Base-by-base conservation (phyloP, 1,140 invertebrate species). In the Rhynchophorus ferrugineus region DNA sequence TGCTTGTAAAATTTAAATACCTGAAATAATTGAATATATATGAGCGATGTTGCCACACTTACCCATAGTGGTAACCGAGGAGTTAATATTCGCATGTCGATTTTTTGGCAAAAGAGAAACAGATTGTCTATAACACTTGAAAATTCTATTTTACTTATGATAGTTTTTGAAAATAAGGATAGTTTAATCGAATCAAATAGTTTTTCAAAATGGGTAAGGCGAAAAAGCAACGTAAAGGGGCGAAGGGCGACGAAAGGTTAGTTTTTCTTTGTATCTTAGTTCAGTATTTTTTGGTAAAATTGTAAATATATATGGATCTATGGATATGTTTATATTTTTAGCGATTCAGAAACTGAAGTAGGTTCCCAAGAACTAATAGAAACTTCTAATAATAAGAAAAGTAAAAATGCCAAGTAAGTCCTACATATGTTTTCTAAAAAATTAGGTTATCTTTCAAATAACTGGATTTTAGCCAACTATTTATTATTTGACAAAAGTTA, bases 221-320 rank as follows among this genome's bases (percentile, higher is more conserved):
- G 55, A 84, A 83, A 73, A 83, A 82, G 67, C 77, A 75, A 55
- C 81, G 80, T 65, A 82, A 82, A 68, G 73, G 74, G 61, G 76
- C 71, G 59, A 77, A 77, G 58, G 77, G 76, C 38, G 78, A 81
- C 35, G 79, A 83, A 56, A 74, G 78, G 80, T 82, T 71, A 73
- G 59, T 6, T 37, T 16, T 17, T 3, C 44, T 47, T 42, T 35
- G 36, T 43, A 14, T 14, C 49, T 44, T 44, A 44, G 49, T 55
- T 45, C 42, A 19, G 34, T 11, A 46, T 43, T 11, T 37, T 52
- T 29, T 29, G 11, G 11, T 29, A 29, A 21, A 44, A 43, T n/a
- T n/a, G n/a, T n/a, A n/a, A n/a, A n/a, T n/a, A n/a, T n/a, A n/a
- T 46, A 3, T 6, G 36, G 3, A 44, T 44, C 56, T 47, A 20